These are phyloP conservation scores for Myotis davidii DNA, from an alignment of 2,113 vertebrate species.

Conservation along the genomic window DNA sequence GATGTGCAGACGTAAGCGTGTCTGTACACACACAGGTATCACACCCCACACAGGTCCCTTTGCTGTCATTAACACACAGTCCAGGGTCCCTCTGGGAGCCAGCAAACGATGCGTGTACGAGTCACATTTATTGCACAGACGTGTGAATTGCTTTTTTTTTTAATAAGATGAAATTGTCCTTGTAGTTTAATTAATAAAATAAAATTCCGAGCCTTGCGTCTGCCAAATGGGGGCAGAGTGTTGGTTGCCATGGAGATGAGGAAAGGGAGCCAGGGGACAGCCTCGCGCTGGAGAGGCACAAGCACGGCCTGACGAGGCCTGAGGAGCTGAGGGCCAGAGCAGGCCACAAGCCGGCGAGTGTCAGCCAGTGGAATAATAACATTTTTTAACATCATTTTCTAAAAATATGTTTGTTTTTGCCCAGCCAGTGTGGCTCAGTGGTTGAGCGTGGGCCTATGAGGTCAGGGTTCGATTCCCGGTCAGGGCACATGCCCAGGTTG, in stretches of 20 bases:
- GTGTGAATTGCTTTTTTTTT: neutral
- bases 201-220: neutral
- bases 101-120: too few relatives aligned
- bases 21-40: accelerated
- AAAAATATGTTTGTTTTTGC: too few relatives aligned
- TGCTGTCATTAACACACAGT: neutral
- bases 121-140: neutral
- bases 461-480: too few relatives aligned
- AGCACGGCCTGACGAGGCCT: accelerated
- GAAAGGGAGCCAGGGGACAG: neutral
- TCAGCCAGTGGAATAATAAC: accelerated
- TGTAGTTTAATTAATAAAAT: conserved; percentile 33
- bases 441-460: too few relatives aligned
- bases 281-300: neutral
- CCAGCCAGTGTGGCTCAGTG: too few relatives aligned
- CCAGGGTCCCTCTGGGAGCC: neutral
- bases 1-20: neutral
- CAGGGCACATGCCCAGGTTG: too few relatives aligned
- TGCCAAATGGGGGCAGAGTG: conserved; percentile 40
- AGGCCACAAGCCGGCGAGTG: neutral
- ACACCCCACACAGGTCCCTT: neutral
- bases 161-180: neutral
- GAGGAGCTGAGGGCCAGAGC: neutral
- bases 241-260: neutral
- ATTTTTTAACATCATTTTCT: neutral